A percentile compares a stretch with the other conserved stretches of the same genome.
Evolutionary conservation across 2,113 vertebrate genomes (phyloP).

Genomic region (Spheniscus mendiculus): DNA sequence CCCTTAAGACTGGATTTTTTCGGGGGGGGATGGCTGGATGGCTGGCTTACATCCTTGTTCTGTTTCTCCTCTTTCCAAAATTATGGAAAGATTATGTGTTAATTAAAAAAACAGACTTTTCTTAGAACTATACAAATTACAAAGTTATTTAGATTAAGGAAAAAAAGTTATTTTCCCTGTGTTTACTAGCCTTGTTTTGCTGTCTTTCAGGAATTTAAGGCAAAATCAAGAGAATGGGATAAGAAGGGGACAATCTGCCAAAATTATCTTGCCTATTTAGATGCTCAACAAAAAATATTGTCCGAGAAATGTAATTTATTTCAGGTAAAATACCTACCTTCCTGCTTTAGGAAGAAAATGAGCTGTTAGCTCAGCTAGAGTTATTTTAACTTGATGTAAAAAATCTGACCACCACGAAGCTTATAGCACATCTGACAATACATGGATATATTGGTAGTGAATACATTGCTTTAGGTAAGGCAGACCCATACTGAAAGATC

Average conservation of each 20-base stretch:
- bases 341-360: neutral
- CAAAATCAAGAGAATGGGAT: slow-evolving; percentile 75
- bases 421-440: neutral
- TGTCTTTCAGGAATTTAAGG: slow-evolving; percentile 72
- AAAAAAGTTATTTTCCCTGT: neutral
- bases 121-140: neutral
- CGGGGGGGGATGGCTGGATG: neutral
- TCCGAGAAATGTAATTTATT: slow-evolving; percentile 70
- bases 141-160: neutral
- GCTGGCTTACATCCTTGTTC: neutral
- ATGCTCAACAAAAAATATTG: slow-evolving; percentile 68
- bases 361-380: neutral
- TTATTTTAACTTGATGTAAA: neutral
- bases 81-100: neutral
- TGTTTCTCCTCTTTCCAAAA: neutral
- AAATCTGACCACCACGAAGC: neutral
- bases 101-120: neutral
- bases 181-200: neutral
- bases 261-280: slow-evolving; percentile 65
- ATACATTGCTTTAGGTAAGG: neutral
- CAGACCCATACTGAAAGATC: neutral
- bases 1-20: neutral
- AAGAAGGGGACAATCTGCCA: slow-evolving; percentile 67
- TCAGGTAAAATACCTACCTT: slow-evolving; percentile 70
- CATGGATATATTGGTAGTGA: neutral